Base-by-base conservation (phyloP, 2,888 invertebrate species). In the Idaea aversata region DNA sequence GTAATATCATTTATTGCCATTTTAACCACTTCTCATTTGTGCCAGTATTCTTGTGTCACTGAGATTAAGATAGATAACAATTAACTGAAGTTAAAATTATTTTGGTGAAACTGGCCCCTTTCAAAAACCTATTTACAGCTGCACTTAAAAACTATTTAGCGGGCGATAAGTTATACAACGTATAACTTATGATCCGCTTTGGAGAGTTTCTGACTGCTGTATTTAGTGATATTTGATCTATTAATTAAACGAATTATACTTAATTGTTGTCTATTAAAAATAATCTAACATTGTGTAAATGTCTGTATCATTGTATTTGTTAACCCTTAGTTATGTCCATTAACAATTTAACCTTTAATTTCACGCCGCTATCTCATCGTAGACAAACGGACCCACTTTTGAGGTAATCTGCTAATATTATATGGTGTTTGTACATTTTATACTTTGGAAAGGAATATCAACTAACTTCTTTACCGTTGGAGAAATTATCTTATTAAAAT, bases 371-470 rank as follows among this genome's bases (percentile, higher is more conserved):
- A 81, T 76, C 71, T 77, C 75, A 72, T 68, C 76, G 76, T 87
- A 93, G 93, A 85, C 85, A 81, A 90, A 91, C 75, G 91, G 93
- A 85, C 90, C 92, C 79, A 93, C 94, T 76, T 94, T 94, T 85
- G 94, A 94, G 94, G 94, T 94, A 94, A 94, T 75, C 72, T 71
- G 77, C 78, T 80, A 75, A 71, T 63, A 65, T 69, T 68, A 74
- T 74, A 25, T 65, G 61, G 64, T 66, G 67, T 67, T 59, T 34
- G 38, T 5, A 47, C 10, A 10, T 47, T 47, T 47, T 13, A 47
- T 10, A 36, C 5, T 36, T 47, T 47, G 47, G 47, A 47, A 47
- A 47, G 47, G 13, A 47, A 47, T 47, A 47, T 47, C 5, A 47
- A 47, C 47, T 47, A 13, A 47, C 7, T 47, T 4, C 10, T 47